phyloP scores from a whole-genome alignment of 2,888 invertebrate genomes.

The Ctenicera cuprea region DNA sequence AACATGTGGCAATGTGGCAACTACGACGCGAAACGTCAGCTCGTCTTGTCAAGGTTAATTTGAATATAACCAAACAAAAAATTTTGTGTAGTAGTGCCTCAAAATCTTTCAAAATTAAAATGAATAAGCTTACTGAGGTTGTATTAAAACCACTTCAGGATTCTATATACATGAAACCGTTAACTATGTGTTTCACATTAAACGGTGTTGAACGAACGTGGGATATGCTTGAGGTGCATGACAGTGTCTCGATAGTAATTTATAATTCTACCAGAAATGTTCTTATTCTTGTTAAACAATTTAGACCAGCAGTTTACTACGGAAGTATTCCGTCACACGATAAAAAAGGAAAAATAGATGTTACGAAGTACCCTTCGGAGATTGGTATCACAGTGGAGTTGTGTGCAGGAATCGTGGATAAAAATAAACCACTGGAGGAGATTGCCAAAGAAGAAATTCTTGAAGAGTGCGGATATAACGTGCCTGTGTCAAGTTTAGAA shows the following conservation, averaged over 20 bases:
- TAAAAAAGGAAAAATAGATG: constrained; percentile 75
- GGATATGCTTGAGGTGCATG: constrained; percentile 89
- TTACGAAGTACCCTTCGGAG: constrained; percentile 79
- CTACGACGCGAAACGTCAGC: no score
- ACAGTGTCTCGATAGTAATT: constrained; percentile 90
- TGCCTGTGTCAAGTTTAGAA: constrained; percentile 79
- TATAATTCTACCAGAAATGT: constrained; percentile 86
- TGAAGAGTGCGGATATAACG: constrained; percentile 97
- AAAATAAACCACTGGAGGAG: constrained; percentile 81
- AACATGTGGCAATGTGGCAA: no score
- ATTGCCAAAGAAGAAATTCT: constrained; percentile 91
- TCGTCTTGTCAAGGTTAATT: no score
- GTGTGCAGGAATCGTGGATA: constrained; percentile 96
- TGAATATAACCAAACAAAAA: constrained; percentile 5
- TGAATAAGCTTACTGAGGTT: constrained; percentile 65
- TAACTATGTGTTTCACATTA: constrained; percentile 83
- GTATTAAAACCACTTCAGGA: constrained; percentile 68
- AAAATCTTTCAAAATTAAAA: constrained; percentile 29
- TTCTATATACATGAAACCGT: constrained; percentile 82
- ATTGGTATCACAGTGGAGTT: constrained; percentile 91
- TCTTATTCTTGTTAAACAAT: constrained; percentile 92
- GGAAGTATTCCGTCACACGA: constrained; percentile 78
- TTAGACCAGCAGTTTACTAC: constrained; percentile 92
- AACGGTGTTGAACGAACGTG: constrained; percentile 85
- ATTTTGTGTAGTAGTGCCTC: not conserved